Base-by-base conservation (phyloP, 2,888 invertebrate genomes). In the Mantis religiosa region DNA sequence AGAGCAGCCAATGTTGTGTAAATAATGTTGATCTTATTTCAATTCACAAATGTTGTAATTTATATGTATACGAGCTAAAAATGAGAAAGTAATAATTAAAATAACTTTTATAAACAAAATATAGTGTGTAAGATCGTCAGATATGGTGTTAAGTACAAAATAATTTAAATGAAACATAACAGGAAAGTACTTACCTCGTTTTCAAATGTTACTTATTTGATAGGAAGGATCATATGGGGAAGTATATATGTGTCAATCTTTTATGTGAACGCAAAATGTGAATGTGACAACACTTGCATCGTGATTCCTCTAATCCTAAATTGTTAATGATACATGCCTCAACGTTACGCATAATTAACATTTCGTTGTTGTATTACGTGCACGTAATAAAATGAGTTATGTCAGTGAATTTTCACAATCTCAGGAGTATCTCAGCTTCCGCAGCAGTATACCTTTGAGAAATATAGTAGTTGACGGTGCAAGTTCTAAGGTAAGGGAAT, bases 381-480 rank as follows among this genome's bases (percentile, higher is more conserved):
- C 14, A 71, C 25, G 14, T 28, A 28, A 28, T 25, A 93, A 91
- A 90, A 96, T 96, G 96, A 95, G 95, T 93, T 95, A 94, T 92
- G 93, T 95, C 86, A 96, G 96, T 93, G 96, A 96, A 92, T 94
- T 97, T 91, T 96, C 96, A 6, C 96, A 95, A 91, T 96, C 96
- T 15, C 95, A 95, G 91, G 97, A 97, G 93, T 97, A 97, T 93
- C 93, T 96, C 88, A 97, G 97, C 93, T 97, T 97, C 92, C 94
- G 97, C 91, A 96, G 97, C 92, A 96, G 96, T 91, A 95, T 97
- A 89, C 96, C 97, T 4, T 93, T 97, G 83, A 94, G 96, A 91
- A 96, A 96, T 94, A 95, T 97, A 90, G 95, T 96, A 87, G 97
- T 98, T 54, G 98, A 98, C 93, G 95, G 96, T 84, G 96, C 97